These are phyloP conservation scores for Micrastur ruficollis DNA, from an alignment of 2,797 vertebrate genomes.

Conservation along the genomic window DNA sequence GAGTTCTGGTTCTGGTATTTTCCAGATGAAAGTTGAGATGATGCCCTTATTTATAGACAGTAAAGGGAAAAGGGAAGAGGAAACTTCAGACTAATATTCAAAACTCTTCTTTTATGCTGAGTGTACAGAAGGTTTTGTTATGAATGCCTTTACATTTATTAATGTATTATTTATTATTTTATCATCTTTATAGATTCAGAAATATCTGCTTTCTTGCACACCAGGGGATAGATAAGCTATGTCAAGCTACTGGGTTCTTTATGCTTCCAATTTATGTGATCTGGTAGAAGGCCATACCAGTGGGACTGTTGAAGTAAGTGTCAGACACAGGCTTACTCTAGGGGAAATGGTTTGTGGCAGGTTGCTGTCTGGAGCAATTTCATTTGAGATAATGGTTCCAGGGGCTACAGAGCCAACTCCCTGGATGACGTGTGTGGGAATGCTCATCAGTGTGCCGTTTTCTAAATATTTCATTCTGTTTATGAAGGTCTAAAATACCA, in stretches of 20 bases:
- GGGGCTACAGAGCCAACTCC: not conserved
- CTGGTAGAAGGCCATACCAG: not conserved
- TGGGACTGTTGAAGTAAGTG: not conserved
- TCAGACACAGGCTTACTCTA: not conserved
- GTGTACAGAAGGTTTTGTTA: not conserved
- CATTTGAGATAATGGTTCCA: not conserved
- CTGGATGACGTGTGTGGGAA: not conserved
- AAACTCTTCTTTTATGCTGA: not conserved
- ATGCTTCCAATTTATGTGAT: not conserved
- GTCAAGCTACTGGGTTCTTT: not conserved
- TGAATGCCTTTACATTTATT: not conserved
- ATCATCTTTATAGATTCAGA: not conserved
- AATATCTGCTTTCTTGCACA: not conserved
- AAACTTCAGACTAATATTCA: not conserved
- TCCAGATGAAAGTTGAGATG: slow-evolving; percentile 18
- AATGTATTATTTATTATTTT: not conserved
- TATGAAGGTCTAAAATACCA: not conserved
- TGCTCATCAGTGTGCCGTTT: not conserved
- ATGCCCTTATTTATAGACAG: not conserved
- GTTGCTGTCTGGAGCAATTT: not conserved
- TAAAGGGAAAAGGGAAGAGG: not conserved
- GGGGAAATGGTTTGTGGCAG: not conserved
- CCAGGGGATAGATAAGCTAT: not conserved
- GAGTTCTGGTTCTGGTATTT: slow-evolving; percentile 28
- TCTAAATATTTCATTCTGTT: slow-evolving; percentile 20